A percentile compares a stretch with the other conserved stretches of the same genome.
Evolutionary conservation across 2,113 vertebrate genomes (phyloP).

Genomic region (Regulus satrapa): DNA sequence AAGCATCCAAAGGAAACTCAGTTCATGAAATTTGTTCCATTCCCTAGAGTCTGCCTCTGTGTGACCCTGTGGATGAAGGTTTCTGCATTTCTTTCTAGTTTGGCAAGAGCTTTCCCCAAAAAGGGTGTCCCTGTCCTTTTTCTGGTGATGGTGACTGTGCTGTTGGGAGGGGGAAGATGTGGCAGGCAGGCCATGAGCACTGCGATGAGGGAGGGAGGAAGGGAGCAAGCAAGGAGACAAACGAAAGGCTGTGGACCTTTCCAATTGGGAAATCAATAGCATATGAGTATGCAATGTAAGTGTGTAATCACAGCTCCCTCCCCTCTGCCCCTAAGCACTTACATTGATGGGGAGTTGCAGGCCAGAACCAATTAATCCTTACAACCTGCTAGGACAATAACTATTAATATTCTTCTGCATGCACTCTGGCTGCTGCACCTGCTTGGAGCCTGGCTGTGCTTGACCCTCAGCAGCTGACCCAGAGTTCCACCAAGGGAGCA

Average conservation of each 20-base stretch:
- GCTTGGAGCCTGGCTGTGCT: neutral
- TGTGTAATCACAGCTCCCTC: conserved; percentile 13
- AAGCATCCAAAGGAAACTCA: neutral
- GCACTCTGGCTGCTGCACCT: neutral
- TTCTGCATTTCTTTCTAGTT: neutral
- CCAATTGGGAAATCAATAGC: conserved; percentile 37
- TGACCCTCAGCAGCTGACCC: neutral
- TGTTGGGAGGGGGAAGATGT: neutral
- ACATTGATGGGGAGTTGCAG: neutral
- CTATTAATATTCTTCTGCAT: conserved; percentile 15
- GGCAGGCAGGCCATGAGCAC: neutral
- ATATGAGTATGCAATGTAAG: neutral
- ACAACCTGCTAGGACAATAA: conserved; percentile 12
- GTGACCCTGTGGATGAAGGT: neutral
- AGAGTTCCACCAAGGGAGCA: neutral
- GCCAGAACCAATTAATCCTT: conserved; percentile 42
- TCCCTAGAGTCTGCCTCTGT: neutral
- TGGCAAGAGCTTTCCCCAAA: neutral
- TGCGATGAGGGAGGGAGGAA: neutral
- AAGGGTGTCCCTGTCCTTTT: neutral
- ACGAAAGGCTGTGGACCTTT: neutral
- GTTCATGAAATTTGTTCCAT: neutral
- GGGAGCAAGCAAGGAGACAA: neutral
- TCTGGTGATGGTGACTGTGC: neutral
- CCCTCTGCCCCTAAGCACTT: neutral